phyloP scores from a whole-genome alignment of 2,888 invertebrate species.

The Phaonia tiefii region DNA sequence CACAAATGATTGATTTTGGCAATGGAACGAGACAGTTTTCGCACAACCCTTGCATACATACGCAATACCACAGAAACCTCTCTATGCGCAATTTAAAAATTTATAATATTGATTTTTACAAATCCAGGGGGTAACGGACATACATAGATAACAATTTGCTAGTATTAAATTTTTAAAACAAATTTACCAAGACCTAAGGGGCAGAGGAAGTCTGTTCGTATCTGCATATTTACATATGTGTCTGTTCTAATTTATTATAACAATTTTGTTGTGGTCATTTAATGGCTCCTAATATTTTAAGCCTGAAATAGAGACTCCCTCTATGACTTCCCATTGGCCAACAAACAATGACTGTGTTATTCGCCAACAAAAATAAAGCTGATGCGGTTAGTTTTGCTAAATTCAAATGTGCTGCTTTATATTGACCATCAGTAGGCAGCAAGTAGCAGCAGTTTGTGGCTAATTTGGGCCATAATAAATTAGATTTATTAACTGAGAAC shows the following conservation, averaged over 20 bases:
- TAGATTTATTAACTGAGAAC: conserved; percentile 35
- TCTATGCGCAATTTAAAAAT: no score
- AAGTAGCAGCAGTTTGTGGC: conserved; percentile 22
- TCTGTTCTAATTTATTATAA: conserved; percentile 27
- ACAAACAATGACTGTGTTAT: not conserved
- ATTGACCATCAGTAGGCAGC: no score
- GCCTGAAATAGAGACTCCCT: no score
- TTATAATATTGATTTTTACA: not conserved
- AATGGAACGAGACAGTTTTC: not conserved
- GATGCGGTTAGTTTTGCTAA: conserved; percentile 29
- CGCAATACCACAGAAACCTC: no score
- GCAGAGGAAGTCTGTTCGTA: not conserved
- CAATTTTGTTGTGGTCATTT: conserved; percentile 36
- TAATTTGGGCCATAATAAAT: conserved; percentile 20
- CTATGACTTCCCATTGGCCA: no score
- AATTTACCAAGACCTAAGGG: not conserved
- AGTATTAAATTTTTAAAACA: conserved; percentile 10
- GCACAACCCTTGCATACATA: no score
- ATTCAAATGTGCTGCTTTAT: conserved; percentile 12
- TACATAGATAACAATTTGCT: not conserved
- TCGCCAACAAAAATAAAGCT: conserved; percentile 1
- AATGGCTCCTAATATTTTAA: conserved; percentile 21
- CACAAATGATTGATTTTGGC: conserved; percentile 23
- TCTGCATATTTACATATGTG: not conserved
- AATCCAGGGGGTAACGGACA: not conserved